Percentiles rank a stretch among this genome's conserved stretches.
phyloP scores from a whole-genome alignment of 2,113 vertebrate species.

The Uropsilus gracilis region DNA sequence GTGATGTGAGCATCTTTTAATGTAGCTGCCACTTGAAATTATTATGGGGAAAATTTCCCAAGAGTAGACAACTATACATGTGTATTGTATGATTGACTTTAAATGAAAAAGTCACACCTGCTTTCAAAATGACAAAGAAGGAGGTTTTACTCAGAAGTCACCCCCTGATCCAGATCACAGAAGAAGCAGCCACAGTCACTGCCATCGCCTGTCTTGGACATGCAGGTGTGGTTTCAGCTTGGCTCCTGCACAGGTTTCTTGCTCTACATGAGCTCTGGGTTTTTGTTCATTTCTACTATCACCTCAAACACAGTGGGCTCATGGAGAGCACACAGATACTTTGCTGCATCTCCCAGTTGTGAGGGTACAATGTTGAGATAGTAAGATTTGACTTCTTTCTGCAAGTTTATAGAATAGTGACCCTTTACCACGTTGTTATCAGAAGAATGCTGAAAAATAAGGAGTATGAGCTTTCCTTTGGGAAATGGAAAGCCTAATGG shows the following conservation, averaged over 20 bases:
- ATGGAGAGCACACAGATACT: conserved; percentile 19
- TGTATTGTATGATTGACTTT: background rate
- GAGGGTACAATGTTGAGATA: background rate
- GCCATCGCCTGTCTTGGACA: background rate
- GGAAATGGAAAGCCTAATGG: background rate
- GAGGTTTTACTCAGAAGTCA: background rate
- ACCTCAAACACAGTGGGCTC: background rate
- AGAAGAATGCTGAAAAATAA: background rate
- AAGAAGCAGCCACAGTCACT: background rate
- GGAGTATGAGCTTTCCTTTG: background rate
- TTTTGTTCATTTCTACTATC: too few relatives aligned
- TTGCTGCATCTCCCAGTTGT: background rate
- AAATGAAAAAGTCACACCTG: background rate
- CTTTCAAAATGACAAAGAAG: background rate
- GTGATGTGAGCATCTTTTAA: background rate
- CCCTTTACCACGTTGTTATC: fast-evolving
- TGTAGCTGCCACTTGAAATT: background rate
- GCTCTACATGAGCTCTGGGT: background rate
- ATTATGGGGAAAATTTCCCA: background rate
- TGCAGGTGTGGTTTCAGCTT: background rate
- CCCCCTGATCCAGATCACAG: background rate
- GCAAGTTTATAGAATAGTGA: background rate
- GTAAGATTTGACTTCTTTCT: background rate
- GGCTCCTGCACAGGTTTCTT: background rate
- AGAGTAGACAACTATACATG: background rate